Conservation (phyloP, 1,140 invertebrate species). For the Triops cancriformis region DNA sequence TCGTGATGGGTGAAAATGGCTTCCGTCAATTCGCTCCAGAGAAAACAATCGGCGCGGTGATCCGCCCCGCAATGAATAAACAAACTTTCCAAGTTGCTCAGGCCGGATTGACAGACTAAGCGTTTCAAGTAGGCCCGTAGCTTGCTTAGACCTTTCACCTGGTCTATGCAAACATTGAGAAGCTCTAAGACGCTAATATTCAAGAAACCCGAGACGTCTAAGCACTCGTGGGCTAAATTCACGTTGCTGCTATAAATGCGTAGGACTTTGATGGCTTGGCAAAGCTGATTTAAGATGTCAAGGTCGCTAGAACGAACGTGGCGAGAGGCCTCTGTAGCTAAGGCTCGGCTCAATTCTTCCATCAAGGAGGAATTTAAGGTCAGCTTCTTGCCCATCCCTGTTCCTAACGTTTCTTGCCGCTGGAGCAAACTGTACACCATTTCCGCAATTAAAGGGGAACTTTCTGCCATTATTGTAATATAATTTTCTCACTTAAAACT, state of each 20-base stretch:
- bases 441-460: not conserved
- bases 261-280: not conserved
- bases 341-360: not conserved
- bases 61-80: not conserved
- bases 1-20: not conserved
- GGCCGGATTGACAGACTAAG: not conserved
- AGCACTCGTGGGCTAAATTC: not conserved
- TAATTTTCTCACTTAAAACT: too few relatives aligned
- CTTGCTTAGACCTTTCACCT: not conserved
- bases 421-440: not conserved
- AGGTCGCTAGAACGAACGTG: not conserved
- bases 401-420: not conserved
- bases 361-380: not conserved
- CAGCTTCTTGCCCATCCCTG: not conserved
- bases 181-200: not conserved
- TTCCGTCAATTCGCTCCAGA: not conserved
- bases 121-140: not conserved
- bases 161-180: not conserved
- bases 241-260: not conserved
- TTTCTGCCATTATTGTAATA: not conserved
- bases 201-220: not conserved
- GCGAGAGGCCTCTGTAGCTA: not conserved
- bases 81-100: not conserved
- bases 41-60: not conserved
- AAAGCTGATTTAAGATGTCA: not conserved